phyloP scores from a whole-genome alignment of 2,797 vertebrate genomes.

The Petrocephalus sullivani region DNA sequence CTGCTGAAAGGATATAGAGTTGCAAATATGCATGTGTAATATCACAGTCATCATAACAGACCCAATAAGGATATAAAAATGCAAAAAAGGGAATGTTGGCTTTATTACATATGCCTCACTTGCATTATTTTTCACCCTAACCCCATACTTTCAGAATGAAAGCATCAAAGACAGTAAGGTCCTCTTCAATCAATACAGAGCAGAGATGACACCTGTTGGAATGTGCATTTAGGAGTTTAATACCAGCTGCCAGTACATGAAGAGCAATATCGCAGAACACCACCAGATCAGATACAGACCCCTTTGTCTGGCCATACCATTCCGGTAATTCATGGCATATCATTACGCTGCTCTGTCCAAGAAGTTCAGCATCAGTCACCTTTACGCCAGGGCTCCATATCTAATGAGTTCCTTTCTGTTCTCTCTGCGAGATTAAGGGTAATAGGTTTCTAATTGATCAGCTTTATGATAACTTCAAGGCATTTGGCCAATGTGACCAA shows the following conservation, averaged over 20 bases:
- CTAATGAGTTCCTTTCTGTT: conserved; percentile 8
- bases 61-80: not conserved
- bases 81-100: not conserved
- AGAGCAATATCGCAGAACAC: not conserved
- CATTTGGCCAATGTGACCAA: not conserved
- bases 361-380: conserved; percentile 12
- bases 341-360: not conserved
- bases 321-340: not conserved
- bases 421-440: not conserved
- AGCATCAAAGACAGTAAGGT: not conserved
- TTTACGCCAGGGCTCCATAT: not conserved
- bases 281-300: not conserved
- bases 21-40: not conserved
- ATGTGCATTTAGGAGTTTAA: not conserved
- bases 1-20: not conserved
- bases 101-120: not conserved
- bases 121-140: not conserved
- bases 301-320: not conserved
- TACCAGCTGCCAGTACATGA: not conserved
- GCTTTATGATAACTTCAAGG: conserved; percentile 7
- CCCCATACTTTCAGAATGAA: not conserved
- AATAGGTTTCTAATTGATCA: conserved; percentile 12
- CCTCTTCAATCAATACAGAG: not conserved
- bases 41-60: not conserved
- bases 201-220: not conserved